Percentiles rank a stretch among this genome's conserved stretches.
Conservation (phyloP, 2,888 invertebrate genomes). For the Harpagoxenus sublaevis region DNA sequence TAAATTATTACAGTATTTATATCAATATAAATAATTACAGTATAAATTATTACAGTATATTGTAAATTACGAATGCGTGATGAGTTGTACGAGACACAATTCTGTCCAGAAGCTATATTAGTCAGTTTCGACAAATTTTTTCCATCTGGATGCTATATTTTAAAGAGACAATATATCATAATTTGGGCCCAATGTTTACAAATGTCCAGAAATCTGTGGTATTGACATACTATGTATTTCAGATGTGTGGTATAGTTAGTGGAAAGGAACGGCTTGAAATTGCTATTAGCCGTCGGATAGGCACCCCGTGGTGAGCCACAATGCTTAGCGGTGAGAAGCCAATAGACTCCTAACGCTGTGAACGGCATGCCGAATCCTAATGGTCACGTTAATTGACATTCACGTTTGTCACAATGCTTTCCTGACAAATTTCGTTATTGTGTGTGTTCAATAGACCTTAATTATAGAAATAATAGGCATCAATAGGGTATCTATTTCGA, state of each 20-base stretch:
- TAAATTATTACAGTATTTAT: background rate
- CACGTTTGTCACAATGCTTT: constrained; percentile 57
- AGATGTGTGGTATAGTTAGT: constrained; percentile 76
- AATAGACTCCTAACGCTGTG: constrained; percentile 61
- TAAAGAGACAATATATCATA: constrained; percentile 67
- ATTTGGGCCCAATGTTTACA: constrained; percentile 76
- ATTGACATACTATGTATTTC: constrained; percentile 77
- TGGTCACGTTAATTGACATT: constrained; percentile 66
- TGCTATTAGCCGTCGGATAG: constrained; percentile 81
- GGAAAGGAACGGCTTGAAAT: constrained; percentile 77
- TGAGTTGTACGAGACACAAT: background rate
- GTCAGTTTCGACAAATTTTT: background rate
- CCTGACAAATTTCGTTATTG: constrained; percentile 15
- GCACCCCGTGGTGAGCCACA: constrained; percentile 79
- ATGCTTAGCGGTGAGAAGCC: constrained; percentile 66
- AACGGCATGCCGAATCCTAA: constrained; percentile 54
- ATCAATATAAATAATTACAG: no score
- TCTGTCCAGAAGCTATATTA: background rate
- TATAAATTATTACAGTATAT: no score
- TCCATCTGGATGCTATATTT: background rate
- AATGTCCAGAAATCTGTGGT: constrained; percentile 78
- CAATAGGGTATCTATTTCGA: background rate
- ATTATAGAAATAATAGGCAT: background rate
- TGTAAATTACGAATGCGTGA: background rate
- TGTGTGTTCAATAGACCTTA: background rate